A percentile compares a stretch with the other conserved stretches of the same genome.
Evolutionary conservation across 2,888 invertebrate species (phyloP).

Genomic region (Clistopyga incitator): DNA sequence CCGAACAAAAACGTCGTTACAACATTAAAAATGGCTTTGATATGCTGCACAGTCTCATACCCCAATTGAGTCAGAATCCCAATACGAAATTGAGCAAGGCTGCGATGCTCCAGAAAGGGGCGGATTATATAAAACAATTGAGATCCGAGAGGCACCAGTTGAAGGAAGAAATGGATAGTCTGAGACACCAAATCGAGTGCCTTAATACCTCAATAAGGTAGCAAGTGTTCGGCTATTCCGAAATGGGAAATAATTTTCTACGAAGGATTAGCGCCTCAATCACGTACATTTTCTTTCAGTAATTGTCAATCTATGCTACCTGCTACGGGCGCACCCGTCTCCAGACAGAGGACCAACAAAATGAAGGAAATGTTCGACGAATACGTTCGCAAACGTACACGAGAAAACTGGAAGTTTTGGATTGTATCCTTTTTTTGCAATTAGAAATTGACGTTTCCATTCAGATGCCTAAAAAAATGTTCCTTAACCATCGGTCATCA

Average conservation of each 20-base stretch:
- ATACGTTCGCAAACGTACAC: conserved; percentile 93
- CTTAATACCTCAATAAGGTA: conserved; percentile 96
- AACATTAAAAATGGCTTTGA: conserved; percentile 99
- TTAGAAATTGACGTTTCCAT: no score
- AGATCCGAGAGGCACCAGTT: conserved; percentile 93
- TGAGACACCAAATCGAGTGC: conserved; percentile 95
- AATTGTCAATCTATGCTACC: conserved; percentile 97
- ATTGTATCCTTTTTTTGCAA: conserved; percentile 92
- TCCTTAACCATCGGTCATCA: conserved; percentile 83
- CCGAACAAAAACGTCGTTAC: conserved; percentile 97
- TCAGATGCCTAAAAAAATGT: no score
- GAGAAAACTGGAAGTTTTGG: conserved; percentile 99
- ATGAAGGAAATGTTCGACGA: conserved; percentile 97
- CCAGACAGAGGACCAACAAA: conserved; percentile 94
- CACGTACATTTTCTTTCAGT: conserved; percentile 85
- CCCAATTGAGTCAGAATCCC: conserved; percentile 95
- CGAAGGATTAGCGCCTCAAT: neutral
- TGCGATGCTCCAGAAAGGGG: conserved; percentile 98
- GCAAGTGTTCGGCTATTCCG: no score
- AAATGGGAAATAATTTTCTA: neutral
- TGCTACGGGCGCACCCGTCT: conserved; percentile 97
- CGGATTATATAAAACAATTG: conserved; percentile 96
- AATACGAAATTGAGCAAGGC: conserved; percentile 97
- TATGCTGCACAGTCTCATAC: conserved; percentile 95
- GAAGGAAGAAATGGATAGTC: conserved; percentile 95